Percentiles rank a stretch among this genome's conserved stretches.
Evolutionary conservation across 1,140 invertebrate species (phyloP).

Genomic region (Caenorhabditis latens): DNA sequence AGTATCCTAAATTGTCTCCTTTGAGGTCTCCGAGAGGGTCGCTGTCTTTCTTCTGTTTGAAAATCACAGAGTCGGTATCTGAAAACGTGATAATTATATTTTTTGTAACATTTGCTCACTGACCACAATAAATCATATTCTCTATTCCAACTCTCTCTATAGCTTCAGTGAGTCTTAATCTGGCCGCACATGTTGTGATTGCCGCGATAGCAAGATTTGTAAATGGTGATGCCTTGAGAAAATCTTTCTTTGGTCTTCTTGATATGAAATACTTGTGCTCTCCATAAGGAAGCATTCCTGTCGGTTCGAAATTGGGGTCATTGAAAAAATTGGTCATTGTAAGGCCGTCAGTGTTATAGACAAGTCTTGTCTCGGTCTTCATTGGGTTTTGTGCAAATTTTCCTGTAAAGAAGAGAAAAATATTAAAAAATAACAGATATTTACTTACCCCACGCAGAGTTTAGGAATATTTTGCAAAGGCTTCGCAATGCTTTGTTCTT

Average conservation of each 20-base stretch:
- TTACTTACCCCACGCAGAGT: background rate
- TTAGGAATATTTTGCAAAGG: background rate
- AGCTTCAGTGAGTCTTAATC: background rate
- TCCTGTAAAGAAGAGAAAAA: background rate
- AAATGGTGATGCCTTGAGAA: background rate
- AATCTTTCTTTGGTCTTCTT: background rate
- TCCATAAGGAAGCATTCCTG: background rate
- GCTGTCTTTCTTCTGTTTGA: background rate
- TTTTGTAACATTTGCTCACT: background rate
- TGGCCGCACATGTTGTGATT: background rate
- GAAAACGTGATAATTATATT: background rate
- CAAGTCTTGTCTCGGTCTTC: background rate
- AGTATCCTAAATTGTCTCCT: background rate
- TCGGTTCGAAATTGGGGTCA: background rate
- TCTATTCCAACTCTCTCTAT: background rate
- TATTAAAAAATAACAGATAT: background rate
- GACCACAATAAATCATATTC: background rate
- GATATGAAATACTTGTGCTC: background rate
- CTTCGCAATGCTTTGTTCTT: background rate
- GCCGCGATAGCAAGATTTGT: background rate
- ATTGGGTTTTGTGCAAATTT: background rate
- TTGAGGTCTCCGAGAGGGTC: background rate
- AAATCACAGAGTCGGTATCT: conserved; percentile 1
- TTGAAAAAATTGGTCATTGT: background rate
- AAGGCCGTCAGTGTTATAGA: background rate